phyloP scores from a whole-genome alignment of 1,140 invertebrate genomes.

The Drosophila rufa region DNA sequence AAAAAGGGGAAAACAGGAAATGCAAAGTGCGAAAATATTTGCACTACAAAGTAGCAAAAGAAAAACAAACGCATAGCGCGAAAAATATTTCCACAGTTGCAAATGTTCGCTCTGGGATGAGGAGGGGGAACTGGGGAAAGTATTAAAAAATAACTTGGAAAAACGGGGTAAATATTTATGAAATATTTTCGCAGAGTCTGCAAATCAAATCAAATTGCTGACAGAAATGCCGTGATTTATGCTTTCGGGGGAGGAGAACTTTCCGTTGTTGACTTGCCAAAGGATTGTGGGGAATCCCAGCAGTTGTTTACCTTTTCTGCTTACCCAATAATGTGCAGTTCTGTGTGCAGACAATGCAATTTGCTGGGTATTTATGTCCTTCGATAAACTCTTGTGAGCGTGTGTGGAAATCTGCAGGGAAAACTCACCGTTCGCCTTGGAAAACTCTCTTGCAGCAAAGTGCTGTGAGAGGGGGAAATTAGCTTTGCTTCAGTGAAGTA shows the following conservation, averaged over 20 bases:
- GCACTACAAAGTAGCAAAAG: slow-evolving; percentile 50
- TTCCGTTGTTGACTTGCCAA: slow-evolving; percentile 26
- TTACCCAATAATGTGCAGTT: slow-evolving; percentile 15
- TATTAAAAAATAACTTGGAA: slow-evolving; percentile 17
- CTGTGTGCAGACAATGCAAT: slow-evolving; percentile 40
- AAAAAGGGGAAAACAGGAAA: slow-evolving; percentile 20
- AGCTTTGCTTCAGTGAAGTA: slow-evolving; percentile 54
- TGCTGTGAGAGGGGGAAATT: slow-evolving; percentile 32
- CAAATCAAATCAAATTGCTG: slow-evolving; percentile 62
- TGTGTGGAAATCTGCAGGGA: slow-evolving; percentile 37
- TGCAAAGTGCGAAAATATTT: slow-evolving; percentile 44
- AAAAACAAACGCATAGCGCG: slow-evolving; percentile 33
- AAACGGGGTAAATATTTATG: slow-evolving; percentile 53
- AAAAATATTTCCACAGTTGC: slow-evolving; percentile 43
- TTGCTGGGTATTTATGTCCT: slow-evolving; percentile 33
- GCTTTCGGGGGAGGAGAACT: neutral
- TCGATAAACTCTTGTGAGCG: slow-evolving; percentile 28
- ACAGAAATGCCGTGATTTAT: slow-evolving; percentile 41
- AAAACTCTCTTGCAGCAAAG: slow-evolving; percentile 14
- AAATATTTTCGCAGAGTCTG: slow-evolving; percentile 45
- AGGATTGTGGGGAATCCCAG: slow-evolving; percentile 1
- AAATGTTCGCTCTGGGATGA: slow-evolving; percentile 17
- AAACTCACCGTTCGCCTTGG: slow-evolving; percentile 18
- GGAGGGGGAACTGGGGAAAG: neutral
- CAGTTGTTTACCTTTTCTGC: slow-evolving; percentile 5